Percentiles rank a stretch among this genome's conserved stretches.
Evolutionary conservation across 1,140 invertebrate species (phyloP).

Genomic region (Antheraea mylitta): DNA sequence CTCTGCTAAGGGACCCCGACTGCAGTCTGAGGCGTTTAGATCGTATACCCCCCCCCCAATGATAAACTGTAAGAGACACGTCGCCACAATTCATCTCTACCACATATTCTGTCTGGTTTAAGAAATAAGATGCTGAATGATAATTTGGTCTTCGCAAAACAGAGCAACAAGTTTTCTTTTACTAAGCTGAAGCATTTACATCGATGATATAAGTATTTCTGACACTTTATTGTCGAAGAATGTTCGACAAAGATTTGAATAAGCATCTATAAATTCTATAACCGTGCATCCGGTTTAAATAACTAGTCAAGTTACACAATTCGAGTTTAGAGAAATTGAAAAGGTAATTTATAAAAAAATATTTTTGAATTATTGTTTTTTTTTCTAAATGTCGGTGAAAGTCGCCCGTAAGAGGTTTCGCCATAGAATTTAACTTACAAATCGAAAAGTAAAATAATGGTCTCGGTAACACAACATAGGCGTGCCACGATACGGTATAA

Average conservation of each 20-base stretch:
- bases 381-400: slow-evolving; percentile 16
- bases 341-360: background rate
- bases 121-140: too few relatives aligned
- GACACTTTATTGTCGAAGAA: background rate
- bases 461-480: slow-evolving; percentile 52
- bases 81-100: too few relatives aligned
- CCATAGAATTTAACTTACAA: slow-evolving; percentile 15
- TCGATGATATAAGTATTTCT: background rate
- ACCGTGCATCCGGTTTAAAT: background rate
- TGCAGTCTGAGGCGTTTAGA: too few relatives aligned
- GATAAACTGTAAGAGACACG: too few relatives aligned
- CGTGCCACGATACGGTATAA: slow-evolving; percentile 36
- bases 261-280: background rate
- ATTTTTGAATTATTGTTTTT: slow-evolving; percentile 7
- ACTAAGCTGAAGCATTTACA: too few relatives aligned
- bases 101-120: too few relatives aligned
- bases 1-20: too few relatives aligned
- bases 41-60: too few relatives aligned
- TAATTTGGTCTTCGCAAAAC: too few relatives aligned
- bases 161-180: too few relatives aligned
- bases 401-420: slow-evolving; percentile 2
- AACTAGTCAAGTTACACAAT: background rate
- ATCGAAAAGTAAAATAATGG: slow-evolving; percentile 52
- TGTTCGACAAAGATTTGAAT: background rate
- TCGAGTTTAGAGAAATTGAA: too few relatives aligned